Evolutionary conservation across 2,113 vertebrate genomes (phyloP).

Genomic region (Sorex fumeus): DNA sequence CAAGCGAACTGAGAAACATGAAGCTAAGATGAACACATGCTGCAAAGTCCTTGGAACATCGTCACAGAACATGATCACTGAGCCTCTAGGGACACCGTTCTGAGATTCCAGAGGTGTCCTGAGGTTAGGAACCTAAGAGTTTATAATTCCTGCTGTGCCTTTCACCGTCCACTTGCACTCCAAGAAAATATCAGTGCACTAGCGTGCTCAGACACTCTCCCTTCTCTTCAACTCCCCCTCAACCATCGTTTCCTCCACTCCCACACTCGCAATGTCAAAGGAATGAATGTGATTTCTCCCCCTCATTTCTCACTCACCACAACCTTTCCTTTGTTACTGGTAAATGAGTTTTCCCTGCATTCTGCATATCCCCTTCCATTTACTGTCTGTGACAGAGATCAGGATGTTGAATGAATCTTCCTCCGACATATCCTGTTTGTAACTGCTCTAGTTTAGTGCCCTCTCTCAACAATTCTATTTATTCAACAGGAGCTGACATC

Average conservation of each 20-base stretch:
- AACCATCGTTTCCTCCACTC: background rate
- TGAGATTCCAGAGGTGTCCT: background rate
- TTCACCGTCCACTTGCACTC: background rate
- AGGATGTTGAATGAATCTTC: background rate
- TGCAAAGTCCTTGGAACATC: background rate
- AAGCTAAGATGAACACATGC: background rate
- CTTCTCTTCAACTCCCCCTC: background rate
- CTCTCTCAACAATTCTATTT: background rate
- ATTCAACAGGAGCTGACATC: background rate
- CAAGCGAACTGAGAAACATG: background rate
- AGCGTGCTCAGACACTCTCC: background rate
- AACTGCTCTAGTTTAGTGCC: background rate
- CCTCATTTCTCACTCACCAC: background rate
- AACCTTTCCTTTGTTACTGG: background rate
- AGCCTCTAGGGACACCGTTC: background rate
- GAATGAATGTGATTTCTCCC: background rate
- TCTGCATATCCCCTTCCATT: background rate
- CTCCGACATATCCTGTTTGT: background rate
- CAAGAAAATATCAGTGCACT: background rate
- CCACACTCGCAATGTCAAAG: background rate
- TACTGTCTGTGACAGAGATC: conserved; percentile 2
- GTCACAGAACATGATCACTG: background rate
- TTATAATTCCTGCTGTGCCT: background rate
- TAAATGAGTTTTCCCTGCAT: background rate
- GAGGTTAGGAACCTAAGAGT: background rate